These are phyloP conservation scores for Antheraea mylitta DNA, from an alignment of 1,140 invertebrate genomes.

Conservation along the genomic window DNA sequence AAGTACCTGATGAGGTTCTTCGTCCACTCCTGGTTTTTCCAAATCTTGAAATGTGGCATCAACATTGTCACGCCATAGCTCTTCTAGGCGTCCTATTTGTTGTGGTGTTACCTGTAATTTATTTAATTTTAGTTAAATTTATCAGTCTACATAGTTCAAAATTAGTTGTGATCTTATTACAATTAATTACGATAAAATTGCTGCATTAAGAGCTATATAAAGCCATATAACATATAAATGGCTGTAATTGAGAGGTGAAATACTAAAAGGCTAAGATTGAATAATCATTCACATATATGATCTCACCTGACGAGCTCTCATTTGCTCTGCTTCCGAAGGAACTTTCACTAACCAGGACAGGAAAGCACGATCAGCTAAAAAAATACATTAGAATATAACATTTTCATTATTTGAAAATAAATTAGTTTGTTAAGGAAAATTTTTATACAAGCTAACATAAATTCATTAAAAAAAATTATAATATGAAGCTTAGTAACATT, in stretches of 20 bases:
- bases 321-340: slow-evolving; percentile 96
- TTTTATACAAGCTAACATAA: no score
- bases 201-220: no score
- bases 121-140: neutral
- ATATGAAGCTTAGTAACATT: no score
- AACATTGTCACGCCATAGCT: slow-evolving; percentile 99
- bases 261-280: no score
- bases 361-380: slow-evolving; percentile 93
- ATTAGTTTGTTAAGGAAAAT: neutral
- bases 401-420: neutral
- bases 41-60: slow-evolving; percentile 98
- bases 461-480: no score
- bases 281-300: neutral
- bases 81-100: slow-evolving; percentile 98
- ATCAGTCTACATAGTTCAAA: neutral
- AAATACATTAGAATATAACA: neutral
- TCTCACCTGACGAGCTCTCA: slow-evolving; percentile 90
- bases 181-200: no score
- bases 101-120: slow-evolving; percentile 91
- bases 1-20: slow-evolving; percentile 97
- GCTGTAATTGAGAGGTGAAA: no score
- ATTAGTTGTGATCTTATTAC: no score
- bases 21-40: slow-evolving; percentile 98
- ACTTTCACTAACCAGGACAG: slow-evolving; percentile 98
- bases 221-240: no score